Conservation (phyloP, 2,797 vertebrate species). For the Alfaro cultratus region DNA sequence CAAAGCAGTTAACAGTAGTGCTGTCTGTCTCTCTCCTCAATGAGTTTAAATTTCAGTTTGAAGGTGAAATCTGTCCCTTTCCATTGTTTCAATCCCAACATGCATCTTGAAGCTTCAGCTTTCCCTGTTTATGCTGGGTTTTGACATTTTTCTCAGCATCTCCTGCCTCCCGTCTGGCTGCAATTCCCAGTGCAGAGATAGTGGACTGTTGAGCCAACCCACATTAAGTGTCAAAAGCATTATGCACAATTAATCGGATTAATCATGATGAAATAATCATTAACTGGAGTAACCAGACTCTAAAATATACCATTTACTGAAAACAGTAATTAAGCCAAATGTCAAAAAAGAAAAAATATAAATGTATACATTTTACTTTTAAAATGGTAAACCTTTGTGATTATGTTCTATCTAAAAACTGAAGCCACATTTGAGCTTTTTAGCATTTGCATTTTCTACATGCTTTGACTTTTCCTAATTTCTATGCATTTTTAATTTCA, state of each 20-base stretch:
- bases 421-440: no score
- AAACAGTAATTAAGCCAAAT: neutral
- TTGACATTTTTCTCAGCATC: constrained; percentile 21
- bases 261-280: no score
- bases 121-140: neutral
- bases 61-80: constrained; percentile 14
- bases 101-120: neutral
- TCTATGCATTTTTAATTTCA: neutral
- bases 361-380: no score
- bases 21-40: neutral
- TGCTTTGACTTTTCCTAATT: neutral
- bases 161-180: neutral
- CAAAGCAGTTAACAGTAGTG: constrained; percentile 27
- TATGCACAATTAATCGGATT: no score
- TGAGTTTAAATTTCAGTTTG: constrained; percentile 11
- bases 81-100: neutral
- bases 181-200: constrained; percentile 4
- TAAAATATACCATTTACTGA: no score
- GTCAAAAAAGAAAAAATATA: neutral
- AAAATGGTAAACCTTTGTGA: no score
- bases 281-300: no score
- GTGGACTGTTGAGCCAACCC: neutral
- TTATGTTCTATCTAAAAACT: no score
- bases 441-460: neutral
- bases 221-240: neutral